Percentiles rank a stretch among this genome's conserved stretches.
Evolutionary conservation across 2,113 vertebrate species (phyloP).

Genomic region (Malurus cyaneus): DNA sequence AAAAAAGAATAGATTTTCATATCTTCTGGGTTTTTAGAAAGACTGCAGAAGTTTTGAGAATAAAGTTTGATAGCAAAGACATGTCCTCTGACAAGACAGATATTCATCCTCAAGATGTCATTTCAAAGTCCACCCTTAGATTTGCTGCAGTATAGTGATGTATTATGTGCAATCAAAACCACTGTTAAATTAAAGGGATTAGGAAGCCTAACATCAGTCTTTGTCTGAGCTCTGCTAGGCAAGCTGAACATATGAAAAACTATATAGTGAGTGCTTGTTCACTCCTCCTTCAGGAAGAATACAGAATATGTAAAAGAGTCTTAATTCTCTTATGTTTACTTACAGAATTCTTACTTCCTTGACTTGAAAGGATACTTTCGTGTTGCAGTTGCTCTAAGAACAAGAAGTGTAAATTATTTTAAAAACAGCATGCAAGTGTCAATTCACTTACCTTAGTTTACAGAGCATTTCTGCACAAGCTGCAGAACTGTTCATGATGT

Average conservation of each 20-base stretch:
- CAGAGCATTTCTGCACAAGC: not conserved
- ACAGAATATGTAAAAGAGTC: not conserved
- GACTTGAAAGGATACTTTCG: not conserved
- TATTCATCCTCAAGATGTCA: not conserved
- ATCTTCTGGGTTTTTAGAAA: not conserved
- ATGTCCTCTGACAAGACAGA: not conserved
- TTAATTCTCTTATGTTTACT: not conserved
- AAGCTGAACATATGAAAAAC: not conserved
- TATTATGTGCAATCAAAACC: not conserved
- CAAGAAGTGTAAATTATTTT: not conserved
- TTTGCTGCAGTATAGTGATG: not conserved
- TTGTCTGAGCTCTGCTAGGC: not conserved
- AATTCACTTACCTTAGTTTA: not conserved
- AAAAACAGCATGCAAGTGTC: not conserved
- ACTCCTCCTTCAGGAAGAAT: not conserved
- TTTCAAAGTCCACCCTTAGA: not conserved
- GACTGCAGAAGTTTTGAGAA: not conserved
- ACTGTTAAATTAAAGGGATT: not conserved
- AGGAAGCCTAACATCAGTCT: not conserved
- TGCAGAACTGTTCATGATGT: not conserved
- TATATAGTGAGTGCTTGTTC: not conserved
- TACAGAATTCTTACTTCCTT: not conserved
- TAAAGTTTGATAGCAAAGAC: slow-evolving; percentile 7
- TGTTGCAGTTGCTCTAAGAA: not conserved
- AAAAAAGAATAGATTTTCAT: not conserved